Evolutionary conservation across 2,113 vertebrate genomes (phyloP).

Genomic region (Argyrosomus japonicus): DNA sequence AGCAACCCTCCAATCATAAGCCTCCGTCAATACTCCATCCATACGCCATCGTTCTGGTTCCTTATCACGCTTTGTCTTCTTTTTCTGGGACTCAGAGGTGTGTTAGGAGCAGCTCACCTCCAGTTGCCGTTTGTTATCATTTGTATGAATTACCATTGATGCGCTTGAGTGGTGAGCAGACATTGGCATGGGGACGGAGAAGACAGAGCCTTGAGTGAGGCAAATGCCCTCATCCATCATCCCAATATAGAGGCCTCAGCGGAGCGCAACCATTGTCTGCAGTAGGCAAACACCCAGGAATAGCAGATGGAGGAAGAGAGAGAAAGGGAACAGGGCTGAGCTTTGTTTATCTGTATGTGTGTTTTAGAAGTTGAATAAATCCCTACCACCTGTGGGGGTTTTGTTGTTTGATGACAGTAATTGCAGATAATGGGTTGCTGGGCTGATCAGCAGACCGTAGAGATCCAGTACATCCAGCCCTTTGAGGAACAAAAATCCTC

Average conservation of each 20-base stretch:
- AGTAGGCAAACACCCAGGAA: constrained; percentile 74
- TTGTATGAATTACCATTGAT: constrained; percentile 75
- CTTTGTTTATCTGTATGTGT: constrained; percentile 59
- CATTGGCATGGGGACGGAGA: constrained; percentile 60
- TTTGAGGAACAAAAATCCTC: constrained; percentile 19
- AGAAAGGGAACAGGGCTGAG: constrained; percentile 7
- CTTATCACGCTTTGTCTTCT: constrained; percentile 23
- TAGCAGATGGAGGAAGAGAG: constrained; percentile 72
- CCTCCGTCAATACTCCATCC: not conserved
- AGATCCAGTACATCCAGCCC: constrained; percentile 34
- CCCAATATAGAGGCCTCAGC: constrained; percentile 72
- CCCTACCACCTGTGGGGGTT: constrained; percentile 57
- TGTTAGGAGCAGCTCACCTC: constrained; percentile 51
- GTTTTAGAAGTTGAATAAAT: constrained; percentile 71
- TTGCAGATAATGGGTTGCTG: constrained; percentile 62
- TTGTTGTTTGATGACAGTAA: constrained; percentile 55
- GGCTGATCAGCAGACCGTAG: constrained; percentile 28
- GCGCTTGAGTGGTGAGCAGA: constrained; percentile 67
- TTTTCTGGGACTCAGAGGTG: constrained; percentile 9
- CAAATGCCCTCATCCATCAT: constrained; percentile 82
- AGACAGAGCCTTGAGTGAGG: constrained; percentile 74
- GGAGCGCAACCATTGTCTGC: constrained; percentile 70
- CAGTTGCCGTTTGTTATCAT: constrained; percentile 71
- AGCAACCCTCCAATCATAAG: not conserved
- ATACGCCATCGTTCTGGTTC: not conserved